These are phyloP conservation scores for Lindbergichthys nudifrons DNA, from an alignment of 2,797 vertebrate genomes.

Conservation along the genomic window DNA sequence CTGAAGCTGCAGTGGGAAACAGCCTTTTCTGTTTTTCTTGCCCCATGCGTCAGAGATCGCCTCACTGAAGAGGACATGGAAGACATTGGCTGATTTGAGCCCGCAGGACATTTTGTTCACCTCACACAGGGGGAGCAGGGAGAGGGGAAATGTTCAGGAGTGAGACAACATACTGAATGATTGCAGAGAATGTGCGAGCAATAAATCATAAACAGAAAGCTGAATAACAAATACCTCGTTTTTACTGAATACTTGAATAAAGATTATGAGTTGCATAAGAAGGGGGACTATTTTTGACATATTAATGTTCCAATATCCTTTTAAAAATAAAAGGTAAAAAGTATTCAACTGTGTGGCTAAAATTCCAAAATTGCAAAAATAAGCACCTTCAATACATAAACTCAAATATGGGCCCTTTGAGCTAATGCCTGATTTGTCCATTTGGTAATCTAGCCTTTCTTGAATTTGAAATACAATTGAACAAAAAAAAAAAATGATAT, in stretches of 20 bases:
- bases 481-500: too few relatives aligned
- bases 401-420: background rate
- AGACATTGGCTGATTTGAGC: constrained; percentile 46
- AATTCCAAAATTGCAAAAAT: background rate
- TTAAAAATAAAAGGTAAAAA: too few relatives aligned
- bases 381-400: background rate
- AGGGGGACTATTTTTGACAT: background rate
- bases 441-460: background rate
- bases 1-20: constrained; percentile 65
- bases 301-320: too few relatives aligned
- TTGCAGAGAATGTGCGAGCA: background rate
- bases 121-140: constrained; percentile 17
- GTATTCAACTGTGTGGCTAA: background rate
- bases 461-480: background rate
- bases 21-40: constrained; percentile 77
- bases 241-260: constrained; percentile 27
- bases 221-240: constrained; percentile 7
- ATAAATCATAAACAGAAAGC: constrained; percentile 20
- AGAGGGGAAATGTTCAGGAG: constrained; percentile 7
- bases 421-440: background rate
- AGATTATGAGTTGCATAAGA: constrained; percentile 11
- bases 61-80: constrained; percentile 53
- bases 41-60: constrained; percentile 65
- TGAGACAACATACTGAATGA: constrained; percentile 13
- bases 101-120: constrained; percentile 55